Evolutionary conservation across 2,888 invertebrate species (phyloP), one percentile per base, ranked within the genome.

Genomic region (Platycnemis pennipes): DNA sequence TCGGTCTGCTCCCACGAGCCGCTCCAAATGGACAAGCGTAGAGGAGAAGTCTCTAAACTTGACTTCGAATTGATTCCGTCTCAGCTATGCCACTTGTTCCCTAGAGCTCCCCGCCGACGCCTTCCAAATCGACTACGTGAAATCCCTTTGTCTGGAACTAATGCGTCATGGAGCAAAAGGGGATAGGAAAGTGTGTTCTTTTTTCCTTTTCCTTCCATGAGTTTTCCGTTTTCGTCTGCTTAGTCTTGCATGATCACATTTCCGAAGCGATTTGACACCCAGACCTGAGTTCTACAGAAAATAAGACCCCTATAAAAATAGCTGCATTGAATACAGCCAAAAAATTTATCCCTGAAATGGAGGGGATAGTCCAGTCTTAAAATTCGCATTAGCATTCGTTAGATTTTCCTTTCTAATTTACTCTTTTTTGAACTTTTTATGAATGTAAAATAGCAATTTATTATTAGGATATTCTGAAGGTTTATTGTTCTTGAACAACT

Each of bases 11-110:
- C 46, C 44, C 77, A 46, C n/a, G 45, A 44, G 44, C 46, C 44
- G 45, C 45, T n/a, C 46, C 87, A 87, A 87, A 46, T 87, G 87
- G 87, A 87, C 87, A 46, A 42, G 26, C 22, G 37, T 13, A 31
- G 77, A 77, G 37, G 45, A 46, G 26, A 44, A 45, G 87, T 46
- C 87, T 87, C 45, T 26, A 87, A 87, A 44, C 87, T 46, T 87
- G n/a, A 87, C 87, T 87, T n/a, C 44, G 87, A 87, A 87, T 87
- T 87, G 87, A 87, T 87, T 87, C 46, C 87, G 46, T 87, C 87
- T 46, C 87, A 46, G 46, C 45, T 87, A n/a, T 45, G n/a, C 45
- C 87, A 26, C 87, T 45, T 46, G 44, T 87, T 87, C 44, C 45
- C 77, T n/a, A 13, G 4, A 0, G 16, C 77, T 26, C 4, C 4